These are phyloP conservation scores for Melinopterus prodromus DNA, from an alignment of 2,888 invertebrate genomes.

Conservation along the genomic window DNA sequence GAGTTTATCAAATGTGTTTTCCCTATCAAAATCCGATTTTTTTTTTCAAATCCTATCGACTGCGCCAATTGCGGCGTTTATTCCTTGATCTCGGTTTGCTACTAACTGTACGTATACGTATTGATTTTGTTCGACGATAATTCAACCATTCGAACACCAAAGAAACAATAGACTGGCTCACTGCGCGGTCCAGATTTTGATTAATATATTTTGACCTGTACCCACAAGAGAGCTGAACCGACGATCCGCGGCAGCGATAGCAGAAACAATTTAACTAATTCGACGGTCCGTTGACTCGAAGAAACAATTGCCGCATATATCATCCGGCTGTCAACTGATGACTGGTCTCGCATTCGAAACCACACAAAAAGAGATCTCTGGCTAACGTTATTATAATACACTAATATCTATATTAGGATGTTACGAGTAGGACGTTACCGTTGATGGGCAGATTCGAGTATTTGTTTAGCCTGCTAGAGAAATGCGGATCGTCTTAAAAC, in stretches of 20 bases:
- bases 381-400: neutral
- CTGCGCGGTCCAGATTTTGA: constrained; percentile 6
- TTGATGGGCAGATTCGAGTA: neutral
- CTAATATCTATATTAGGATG: neutral
- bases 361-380: neutral
- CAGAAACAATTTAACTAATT: constrained; percentile 39
- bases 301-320: constrained; percentile 36
- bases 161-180: neutral
- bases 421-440: neutral
- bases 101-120: too few species aligned
- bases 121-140: neutral
- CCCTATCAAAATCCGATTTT: too few species aligned
- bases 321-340: constrained; percentile 23
- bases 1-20: too few species aligned
- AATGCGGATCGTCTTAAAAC: neutral
- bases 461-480: neutral
- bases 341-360: neutral
- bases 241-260: constrained; percentile 33
- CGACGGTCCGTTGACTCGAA: constrained; percentile 31
- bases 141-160: neutral
- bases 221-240: neutral
- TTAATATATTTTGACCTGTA: constrained; percentile 32
- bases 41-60: too few species aligned
- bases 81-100: too few species aligned
- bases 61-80: too few species aligned